These are phyloP conservation scores for Dryoscopus gambensis DNA, from an alignment of 2,113 vertebrate genomes.

Conservation along the genomic window DNA sequence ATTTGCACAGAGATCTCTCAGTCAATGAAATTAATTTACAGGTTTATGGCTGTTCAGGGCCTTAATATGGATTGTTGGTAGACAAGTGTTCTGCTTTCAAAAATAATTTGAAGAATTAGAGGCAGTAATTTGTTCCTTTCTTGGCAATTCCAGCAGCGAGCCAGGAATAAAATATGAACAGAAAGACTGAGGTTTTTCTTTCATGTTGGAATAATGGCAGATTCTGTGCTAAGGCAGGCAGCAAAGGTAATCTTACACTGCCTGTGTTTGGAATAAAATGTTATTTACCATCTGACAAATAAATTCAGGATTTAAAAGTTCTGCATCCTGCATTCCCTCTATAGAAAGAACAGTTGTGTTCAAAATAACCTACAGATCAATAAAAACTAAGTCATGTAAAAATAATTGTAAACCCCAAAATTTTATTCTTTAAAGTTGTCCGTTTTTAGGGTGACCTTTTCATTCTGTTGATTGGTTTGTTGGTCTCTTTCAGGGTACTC, in stretches of 20 bases:
- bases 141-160: background rate
- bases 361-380: background rate
- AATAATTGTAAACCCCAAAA: background rate
- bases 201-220: background rate
- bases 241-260: background rate
- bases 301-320: background rate
- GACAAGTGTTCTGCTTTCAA: background rate
- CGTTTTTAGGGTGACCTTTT: background rate
- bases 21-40: background rate
- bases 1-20: background rate
- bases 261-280: background rate
- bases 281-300: background rate
- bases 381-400: background rate
- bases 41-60: background rate
- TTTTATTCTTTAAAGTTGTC: background rate
- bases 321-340: background rate
- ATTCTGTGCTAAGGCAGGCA: background rate
- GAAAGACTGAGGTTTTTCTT: background rate
- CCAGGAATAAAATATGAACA: background rate
- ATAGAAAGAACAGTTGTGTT: background rate
- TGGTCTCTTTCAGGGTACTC: slow-evolving; percentile 77
- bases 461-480: background rate
- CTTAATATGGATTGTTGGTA: background rate
- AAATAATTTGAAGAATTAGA: background rate
- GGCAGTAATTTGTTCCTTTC: background rate